Percentiles rank a stretch among this genome's conserved stretches.
phyloP scores from a whole-genome alignment of 2,797 vertebrate species.

The Siniperca obscura region DNA sequence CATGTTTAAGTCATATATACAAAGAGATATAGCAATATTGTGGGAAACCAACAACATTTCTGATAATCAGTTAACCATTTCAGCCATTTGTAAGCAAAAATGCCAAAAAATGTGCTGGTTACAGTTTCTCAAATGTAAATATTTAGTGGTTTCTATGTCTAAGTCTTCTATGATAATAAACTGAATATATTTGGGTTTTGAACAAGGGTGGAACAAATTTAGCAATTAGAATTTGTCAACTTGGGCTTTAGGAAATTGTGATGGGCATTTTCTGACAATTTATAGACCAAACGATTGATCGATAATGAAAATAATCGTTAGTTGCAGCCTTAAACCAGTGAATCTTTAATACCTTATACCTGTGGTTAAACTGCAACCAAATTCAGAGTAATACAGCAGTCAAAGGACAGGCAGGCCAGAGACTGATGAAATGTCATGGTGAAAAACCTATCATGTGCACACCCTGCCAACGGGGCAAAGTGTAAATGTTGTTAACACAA shows the following conservation, averaged over 20 bases:
- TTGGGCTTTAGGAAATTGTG: background rate
- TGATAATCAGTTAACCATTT: background rate
- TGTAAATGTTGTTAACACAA: constrained; percentile 41
- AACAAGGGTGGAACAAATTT: background rate
- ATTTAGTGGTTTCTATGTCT: background rate
- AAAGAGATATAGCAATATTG: background rate
- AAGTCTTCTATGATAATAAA: background rate
- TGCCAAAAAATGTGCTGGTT: background rate
- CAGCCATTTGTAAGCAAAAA: background rate
- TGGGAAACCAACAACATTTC: background rate
- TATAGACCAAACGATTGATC: background rate
- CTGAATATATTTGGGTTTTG: background rate
- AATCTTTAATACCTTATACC: background rate
- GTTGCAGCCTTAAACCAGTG: background rate
- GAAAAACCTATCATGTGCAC: constrained; percentile 10
- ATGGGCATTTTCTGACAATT: background rate
- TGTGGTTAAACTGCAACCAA: constrained; percentile 6
- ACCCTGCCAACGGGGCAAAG: constrained; percentile 49
- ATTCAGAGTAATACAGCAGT: constrained; percentile 2
- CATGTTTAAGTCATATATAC: background rate
- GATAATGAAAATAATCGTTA: background rate
- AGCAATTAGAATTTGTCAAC: background rate
- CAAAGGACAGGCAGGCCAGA: background rate
- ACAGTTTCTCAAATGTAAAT: background rate
- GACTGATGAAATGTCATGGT: constrained; percentile 17